Evolutionary conservation across 2,888 invertebrate species (phyloP), one percentile per base, ranked within the genome.

Genomic region (Synanthedon tipuliformis): DNA sequence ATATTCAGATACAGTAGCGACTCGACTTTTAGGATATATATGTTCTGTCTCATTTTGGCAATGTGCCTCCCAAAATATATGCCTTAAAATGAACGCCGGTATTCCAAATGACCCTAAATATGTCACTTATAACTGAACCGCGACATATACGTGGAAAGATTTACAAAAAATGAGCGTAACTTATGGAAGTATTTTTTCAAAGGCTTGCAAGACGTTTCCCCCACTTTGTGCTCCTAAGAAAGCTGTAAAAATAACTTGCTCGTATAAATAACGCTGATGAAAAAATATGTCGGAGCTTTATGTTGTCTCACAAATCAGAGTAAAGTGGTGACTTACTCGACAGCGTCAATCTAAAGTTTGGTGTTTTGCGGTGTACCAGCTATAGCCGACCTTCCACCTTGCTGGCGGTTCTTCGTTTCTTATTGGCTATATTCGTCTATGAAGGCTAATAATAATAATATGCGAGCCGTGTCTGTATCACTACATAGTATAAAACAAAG

Each of bases 261-360:
- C 69, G 65, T 66, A 78, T 78, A 76, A 75, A 78, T 77, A 73
- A 77, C 65, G 68, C 64, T 75, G 74, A 75, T 76, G 76, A 76
- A 73, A 71, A 76, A 71, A 71, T 74, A 73, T 75, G 66, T 69
- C 60, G 62, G 71, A 65, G 65, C 68, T 74, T 74, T 58, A 71
- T 67, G 62, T 64, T 69, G 65, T 62, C 68, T 65, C 66, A 74
- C 75, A 75, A 77, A 77, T 77, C 78, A 77, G 68, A 60, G 68
- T 61, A 66, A 70, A 66, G 69, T 71, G 66, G 68, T 49, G 12
- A 49, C 64, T 70, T 69, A 69, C 71, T 61, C 58, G 57, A 54
- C 55, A 58, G 60, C 59, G 64, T 62, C 64, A 69, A 68, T 68
- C 64, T 68, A 66, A 57, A 51, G 48, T 34, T 52, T 51, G 41